Conservation (phyloP, 2,113 vertebrate species). For the Dicaeum eximium region DNA sequence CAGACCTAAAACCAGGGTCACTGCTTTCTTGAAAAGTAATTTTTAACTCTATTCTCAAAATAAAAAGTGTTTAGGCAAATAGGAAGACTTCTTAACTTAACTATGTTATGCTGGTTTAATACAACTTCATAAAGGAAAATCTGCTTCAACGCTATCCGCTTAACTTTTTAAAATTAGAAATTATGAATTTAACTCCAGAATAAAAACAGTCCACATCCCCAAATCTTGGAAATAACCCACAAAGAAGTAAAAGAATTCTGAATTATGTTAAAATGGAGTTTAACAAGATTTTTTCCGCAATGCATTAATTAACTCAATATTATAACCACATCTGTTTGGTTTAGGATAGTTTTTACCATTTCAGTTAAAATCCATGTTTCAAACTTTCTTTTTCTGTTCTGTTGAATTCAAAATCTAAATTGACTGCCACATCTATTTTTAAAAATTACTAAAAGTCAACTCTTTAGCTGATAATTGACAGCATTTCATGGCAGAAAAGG, state of each 20-base stretch:
- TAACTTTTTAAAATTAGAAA: not conserved
- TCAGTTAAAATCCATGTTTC: not conserved
- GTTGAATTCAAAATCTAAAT: not conserved
- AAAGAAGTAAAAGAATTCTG: not conserved
- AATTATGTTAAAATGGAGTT: not conserved
- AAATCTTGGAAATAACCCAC: not conserved
- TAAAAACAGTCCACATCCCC: not conserved
- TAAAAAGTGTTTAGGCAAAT: not conserved
- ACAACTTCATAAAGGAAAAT: not conserved
- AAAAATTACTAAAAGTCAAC: not conserved
- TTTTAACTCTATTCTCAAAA: constrained; percentile 9
- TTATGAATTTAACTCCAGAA: not conserved
- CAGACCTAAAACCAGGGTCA: not conserved
- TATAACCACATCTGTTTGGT: not conserved
- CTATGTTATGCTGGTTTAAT: not conserved
- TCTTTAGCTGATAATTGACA: not conserved
- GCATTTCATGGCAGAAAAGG: not conserved
- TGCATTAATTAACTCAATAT: not conserved
- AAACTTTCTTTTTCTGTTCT: not conserved
- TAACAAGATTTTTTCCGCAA: not conserved
- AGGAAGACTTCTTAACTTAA: not conserved
- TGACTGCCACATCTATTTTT: not conserved
- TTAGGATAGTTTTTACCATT: not conserved
- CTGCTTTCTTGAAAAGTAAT: not conserved
- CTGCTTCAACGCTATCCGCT: not conserved